Percentiles rank a stretch among this genome's conserved stretches.
phyloP scores from a whole-genome alignment of 1,140 invertebrate species.

The Drosophila azteca region DNA sequence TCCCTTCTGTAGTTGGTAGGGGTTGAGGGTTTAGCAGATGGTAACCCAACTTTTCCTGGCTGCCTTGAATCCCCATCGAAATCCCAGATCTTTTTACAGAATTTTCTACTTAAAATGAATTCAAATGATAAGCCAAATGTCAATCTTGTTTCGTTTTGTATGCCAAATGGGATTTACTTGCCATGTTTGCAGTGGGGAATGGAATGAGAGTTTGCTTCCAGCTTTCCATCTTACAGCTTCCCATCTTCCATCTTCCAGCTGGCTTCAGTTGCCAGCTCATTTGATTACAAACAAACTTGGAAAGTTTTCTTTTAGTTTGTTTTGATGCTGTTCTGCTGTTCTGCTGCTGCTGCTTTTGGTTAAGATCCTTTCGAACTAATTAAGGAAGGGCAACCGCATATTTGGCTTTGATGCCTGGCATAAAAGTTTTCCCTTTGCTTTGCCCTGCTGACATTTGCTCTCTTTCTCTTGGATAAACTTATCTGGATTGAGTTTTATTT shows the following conservation, averaged over 20 bases:
- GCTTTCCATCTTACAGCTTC: neutral
- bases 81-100: no score
- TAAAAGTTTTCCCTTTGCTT: slow-evolving; percentile 42
- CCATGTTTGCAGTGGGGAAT: slow-evolving; percentile 19
- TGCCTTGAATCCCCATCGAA: no score
- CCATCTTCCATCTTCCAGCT: no score
- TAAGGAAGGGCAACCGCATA: slow-evolving; percentile 49
- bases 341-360: neutral
- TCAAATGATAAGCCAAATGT: slow-evolving; percentile 15
- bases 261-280: slow-evolving; percentile 35
- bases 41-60: no score
- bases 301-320: slow-evolving; percentile 36
- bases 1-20: no score
- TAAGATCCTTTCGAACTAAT: slow-evolving; percentile 54
- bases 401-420: slow-evolving; percentile 39
- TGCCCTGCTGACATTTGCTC: slow-evolving; percentile 19
- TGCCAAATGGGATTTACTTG: slow-evolving; percentile 41
- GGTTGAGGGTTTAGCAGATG: no score
- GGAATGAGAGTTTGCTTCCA: slow-evolving; percentile 4
- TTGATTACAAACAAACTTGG: slow-evolving; percentile 46
- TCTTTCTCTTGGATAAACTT: slow-evolving; percentile 22
- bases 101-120: slow-evolving; percentile 10
- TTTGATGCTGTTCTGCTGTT: slow-evolving; percentile 1
- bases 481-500: slow-evolving; percentile 48
- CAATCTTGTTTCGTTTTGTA: slow-evolving; percentile 24